These are phyloP conservation scores for Eulithis testata DNA, from an alignment of 2,888 invertebrate genomes.

Conservation along the genomic window DNA sequence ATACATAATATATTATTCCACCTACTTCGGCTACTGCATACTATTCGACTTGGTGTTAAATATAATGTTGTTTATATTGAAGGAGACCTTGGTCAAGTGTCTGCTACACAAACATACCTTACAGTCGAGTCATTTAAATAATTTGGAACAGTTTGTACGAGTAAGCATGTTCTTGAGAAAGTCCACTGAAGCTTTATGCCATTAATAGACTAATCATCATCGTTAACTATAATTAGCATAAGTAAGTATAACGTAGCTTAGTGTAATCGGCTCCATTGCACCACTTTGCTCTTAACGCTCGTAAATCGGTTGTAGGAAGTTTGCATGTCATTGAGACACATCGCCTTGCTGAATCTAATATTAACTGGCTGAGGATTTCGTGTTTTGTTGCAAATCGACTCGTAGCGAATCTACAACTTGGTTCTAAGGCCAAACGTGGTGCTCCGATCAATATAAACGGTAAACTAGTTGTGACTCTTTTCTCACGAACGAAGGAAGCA, in stretches of 20 bases:
- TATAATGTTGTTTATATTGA: constrained; percentile 14
- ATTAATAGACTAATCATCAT: constrained; percentile 21
- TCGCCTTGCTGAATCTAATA: constrained; percentile 19
- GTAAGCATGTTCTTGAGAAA: constrained; percentile 7
- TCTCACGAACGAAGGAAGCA: constrained; percentile 3
- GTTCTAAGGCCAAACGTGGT: constrained; percentile 9
- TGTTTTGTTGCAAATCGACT: constrained; percentile 26
- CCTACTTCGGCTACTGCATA: background rate
- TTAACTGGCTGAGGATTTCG: constrained; percentile 19
- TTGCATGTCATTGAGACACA: constrained; percentile 52
- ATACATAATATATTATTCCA: constrained; percentile 6
- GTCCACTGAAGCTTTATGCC: constrained; percentile 29
- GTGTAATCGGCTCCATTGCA: constrained; percentile 77
- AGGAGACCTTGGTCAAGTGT: constrained; percentile 32
- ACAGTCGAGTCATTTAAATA: background rate
- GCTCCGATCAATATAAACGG: constrained; percentile 5
- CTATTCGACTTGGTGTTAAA: constrained; percentile 1
- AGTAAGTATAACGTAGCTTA: constrained; percentile 55
- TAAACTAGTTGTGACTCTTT: background rate
- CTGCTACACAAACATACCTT: constrained; percentile 10
- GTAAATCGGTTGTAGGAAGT: constrained; percentile 58
- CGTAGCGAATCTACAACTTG: constrained; percentile 10
- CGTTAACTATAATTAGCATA: constrained; percentile 32
- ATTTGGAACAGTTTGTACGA: background rate
- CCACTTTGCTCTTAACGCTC: constrained; percentile 80